Conservation (phyloP, 2,797 vertebrate genomes). For the Ceryle rudis region DNA sequence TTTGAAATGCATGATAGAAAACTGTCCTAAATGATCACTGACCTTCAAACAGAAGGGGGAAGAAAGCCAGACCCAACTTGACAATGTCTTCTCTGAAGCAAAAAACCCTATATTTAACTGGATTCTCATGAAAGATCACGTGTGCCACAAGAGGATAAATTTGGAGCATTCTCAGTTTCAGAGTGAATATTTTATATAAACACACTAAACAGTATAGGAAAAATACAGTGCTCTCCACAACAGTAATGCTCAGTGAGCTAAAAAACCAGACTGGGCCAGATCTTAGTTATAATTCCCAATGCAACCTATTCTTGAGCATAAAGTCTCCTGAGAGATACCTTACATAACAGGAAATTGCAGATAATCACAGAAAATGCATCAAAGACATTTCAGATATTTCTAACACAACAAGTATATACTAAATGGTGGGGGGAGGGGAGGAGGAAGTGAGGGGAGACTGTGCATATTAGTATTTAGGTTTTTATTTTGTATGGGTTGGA, state of each 20-base stretch:
- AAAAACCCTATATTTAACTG: neutral
- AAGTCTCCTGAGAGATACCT: slow-evolving; percentile 60
- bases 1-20: neutral
- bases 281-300: slow-evolving; percentile 55
- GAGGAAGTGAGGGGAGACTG: fast-evolving
- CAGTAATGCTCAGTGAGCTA: slow-evolving; percentile 45
- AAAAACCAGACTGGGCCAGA: slow-evolving; percentile 52
- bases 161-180: slow-evolving; percentile 56
- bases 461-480: neutral
- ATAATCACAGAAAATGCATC: slow-evolving; percentile 57
- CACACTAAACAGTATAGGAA: slow-evolving; percentile 38
- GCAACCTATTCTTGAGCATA: slow-evolving; percentile 65
- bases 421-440: fast-evolving
- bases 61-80: slow-evolving; percentile 26
- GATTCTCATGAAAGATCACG: slow-evolving; percentile 25
- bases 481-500: neutral
- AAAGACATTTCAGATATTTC: slow-evolving; percentile 58
- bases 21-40: slow-evolving; percentile 57
- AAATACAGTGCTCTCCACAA: slow-evolving; percentile 58
- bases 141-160: slow-evolving; percentile 49
- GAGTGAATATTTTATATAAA: slow-evolving; percentile 69
- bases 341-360: slow-evolving; percentile 73
- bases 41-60: slow-evolving; percentile 40
- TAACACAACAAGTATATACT: neutral
- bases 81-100: neutral